A percentile compares a stretch with the other conserved stretches of the same genome.
Evolutionary conservation across 2,113 vertebrate genomes (phyloP).

Genomic region (Plotosus lineatus): DNA sequence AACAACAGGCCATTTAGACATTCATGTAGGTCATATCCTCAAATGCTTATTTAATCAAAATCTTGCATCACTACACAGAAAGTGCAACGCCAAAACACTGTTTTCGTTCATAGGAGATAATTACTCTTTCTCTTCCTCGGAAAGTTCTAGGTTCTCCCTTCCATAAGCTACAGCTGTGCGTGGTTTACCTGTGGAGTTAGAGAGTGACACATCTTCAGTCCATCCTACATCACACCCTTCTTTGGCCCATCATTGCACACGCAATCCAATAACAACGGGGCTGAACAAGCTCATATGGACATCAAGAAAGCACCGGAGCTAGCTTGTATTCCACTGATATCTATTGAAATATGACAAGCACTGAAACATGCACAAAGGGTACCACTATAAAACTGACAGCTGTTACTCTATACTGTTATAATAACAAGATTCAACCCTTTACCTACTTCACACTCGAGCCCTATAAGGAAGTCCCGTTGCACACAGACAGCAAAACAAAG

Average conservation of each 20-base stretch:
- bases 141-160: background rate
- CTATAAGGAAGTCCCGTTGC: background rate
- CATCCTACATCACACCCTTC: background rate
- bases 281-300: conserved; percentile 2
- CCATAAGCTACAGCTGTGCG: background rate
- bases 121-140: background rate
- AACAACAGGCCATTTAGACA: background rate
- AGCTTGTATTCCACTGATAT: conserved; percentile 29
- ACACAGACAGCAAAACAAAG: background rate
- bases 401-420: background rate
- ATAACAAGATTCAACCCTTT: background rate
- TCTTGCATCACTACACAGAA: conserved; percentile 20
- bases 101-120: conserved; percentile 3
- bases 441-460: background rate
- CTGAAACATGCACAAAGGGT: background rate
- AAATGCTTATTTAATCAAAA: background rate
- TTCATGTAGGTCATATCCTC: conserved; percentile 8
- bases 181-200: conserved; percentile 25
- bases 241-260: background rate
- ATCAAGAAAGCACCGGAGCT: background rate
- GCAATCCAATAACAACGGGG: background rate
- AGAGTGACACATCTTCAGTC: conserved; percentile 9
- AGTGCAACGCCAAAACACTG: background rate
- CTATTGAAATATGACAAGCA: conserved; percentile 4
- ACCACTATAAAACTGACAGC: background rate